Conservation (phyloP, 2,797 vertebrate species). For the Pantherophis alleghaniensis region DNA sequence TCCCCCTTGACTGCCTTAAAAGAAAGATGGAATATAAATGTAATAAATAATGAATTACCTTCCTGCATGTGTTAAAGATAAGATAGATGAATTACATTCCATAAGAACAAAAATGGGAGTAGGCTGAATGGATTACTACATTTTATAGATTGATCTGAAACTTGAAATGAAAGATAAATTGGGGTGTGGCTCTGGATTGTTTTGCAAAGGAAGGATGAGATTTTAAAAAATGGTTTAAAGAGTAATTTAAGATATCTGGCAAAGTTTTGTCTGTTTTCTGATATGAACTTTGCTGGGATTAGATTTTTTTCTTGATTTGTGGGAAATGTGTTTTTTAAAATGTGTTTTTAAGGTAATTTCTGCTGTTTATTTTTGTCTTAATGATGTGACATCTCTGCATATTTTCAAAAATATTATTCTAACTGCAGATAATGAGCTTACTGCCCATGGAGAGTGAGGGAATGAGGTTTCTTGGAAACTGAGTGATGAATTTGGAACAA, state of each 20-base stretch:
- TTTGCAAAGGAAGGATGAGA: neutral
- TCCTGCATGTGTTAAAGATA: neutral
- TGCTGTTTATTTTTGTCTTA: neutral
- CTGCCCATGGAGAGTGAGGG: neutral
- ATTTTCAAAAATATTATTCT: neutral
- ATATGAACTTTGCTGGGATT: neutral
- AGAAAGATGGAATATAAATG: neutral
- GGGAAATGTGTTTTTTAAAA: neutral
- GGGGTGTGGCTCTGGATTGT: neutral
- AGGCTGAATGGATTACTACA: neutral
- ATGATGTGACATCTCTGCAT: neutral
- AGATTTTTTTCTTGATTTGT: neutral
- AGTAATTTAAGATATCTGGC: neutral
- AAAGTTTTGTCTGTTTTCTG: neutral
- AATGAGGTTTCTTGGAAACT: neutral
- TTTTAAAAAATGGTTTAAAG: neutral
- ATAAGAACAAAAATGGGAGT: neutral
- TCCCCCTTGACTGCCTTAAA: neutral
- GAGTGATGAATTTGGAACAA: neutral
- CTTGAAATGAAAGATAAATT: neutral
- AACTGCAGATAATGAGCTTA: neutral
- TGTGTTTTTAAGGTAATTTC: neutral
- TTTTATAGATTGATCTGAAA: neutral
- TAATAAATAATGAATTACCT: neutral
- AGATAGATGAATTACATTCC: neutral